Base-by-base conservation (phyloP, 1,140 invertebrate genomes). In the Polypedilum vanderplanki region DNA sequence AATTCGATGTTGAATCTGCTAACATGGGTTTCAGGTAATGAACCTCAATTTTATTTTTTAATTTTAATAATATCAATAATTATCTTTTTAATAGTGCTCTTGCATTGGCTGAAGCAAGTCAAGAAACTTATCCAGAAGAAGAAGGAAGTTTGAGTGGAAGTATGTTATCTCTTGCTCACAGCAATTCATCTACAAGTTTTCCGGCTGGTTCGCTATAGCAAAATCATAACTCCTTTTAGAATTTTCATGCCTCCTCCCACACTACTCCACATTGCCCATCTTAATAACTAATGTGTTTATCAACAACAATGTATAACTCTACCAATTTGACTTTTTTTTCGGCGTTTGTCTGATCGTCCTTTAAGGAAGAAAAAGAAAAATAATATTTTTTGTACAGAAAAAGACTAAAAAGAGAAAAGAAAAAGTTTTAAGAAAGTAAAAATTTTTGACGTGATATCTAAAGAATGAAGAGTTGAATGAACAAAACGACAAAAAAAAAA, bases 1-100 rank as follows among this genome's bases (percentile, higher is more conserved):
- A 92, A 77, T 99, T 98, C 87, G 96, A 99, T 86, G 90, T 93
- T 79, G 96, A 98, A 86, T 97, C 94, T 80, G 88, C 90, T 77
- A 87, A 91, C 78, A 88, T 96, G 83, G 97, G 97, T 80, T 96
- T 95, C 85, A 95, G 91, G 93, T 94, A 83, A 79, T 75, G 78
- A 17, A 57, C 3, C 8, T 15, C 8, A 57, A 57, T n/a, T n/a
- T n/a, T n/a, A 12, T 65, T 10, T 3, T 15, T 15, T 15, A 15
- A 17, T 57, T 57, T 57, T 7, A 15, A 57, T 17, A 67, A 20
- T 3, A 17, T 73, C 1, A 9, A 2, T 73, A 15, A 74, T 57
- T 77, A 74, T 76, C 41, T 77, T 76, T 76, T 76, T 83, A 85
- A 41, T 86, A 95, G 94, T 87, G 90, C 93, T 75, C 85, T 95